These are phyloP conservation scores for Drosophila histrio DNA, from an alignment of 2,888 invertebrate genomes.

Conservation along the genomic window DNA sequence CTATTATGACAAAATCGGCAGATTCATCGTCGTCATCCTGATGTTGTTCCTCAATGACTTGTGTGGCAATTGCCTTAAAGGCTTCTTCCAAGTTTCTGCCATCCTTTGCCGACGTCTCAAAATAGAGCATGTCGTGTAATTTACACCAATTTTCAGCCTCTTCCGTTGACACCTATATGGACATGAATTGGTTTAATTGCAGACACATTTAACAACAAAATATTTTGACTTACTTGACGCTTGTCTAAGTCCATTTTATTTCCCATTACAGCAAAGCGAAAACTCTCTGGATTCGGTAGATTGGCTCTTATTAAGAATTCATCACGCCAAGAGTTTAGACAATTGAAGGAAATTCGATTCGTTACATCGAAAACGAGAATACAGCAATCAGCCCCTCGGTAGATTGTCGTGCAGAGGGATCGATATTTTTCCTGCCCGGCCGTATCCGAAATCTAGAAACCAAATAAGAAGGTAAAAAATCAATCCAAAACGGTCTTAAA, in stretches of 20 bases:
- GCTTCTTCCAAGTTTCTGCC: neutral
- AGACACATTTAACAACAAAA: too few species aligned
- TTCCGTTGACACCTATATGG: too few species aligned
- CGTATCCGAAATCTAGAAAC: conserved; percentile 96
- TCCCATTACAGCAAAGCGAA: conserved; percentile 99
- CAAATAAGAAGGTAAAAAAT: neutral
- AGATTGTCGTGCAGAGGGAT: conserved; percentile 98
- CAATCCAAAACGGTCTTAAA: too few species aligned
- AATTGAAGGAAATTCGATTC: conserved; percentile 98
- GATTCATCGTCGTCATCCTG: too few species aligned
- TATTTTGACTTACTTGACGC: conserved; percentile 92
- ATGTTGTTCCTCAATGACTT: too few species aligned
- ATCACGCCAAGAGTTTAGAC: conserved; percentile 99
- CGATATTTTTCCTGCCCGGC: conserved; percentile 99
- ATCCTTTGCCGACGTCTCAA: neutral
- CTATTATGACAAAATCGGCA: neutral
- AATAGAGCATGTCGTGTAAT: neutral
- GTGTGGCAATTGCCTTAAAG: neutral
- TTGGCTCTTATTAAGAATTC: conserved; percentile 98
- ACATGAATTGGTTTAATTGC: too few species aligned
- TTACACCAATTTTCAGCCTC: conserved; percentile 90
- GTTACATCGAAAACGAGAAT: conserved; percentile 99
- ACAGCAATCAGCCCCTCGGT: conserved; percentile 99
- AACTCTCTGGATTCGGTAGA: conserved; percentile 98
- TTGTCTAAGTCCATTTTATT: conserved; percentile 98